Evolutionary conservation across 2,888 invertebrate species (phyloP), one percentile per base, ranked within the genome.

Genomic region (Oligia latruncula): DNA sequence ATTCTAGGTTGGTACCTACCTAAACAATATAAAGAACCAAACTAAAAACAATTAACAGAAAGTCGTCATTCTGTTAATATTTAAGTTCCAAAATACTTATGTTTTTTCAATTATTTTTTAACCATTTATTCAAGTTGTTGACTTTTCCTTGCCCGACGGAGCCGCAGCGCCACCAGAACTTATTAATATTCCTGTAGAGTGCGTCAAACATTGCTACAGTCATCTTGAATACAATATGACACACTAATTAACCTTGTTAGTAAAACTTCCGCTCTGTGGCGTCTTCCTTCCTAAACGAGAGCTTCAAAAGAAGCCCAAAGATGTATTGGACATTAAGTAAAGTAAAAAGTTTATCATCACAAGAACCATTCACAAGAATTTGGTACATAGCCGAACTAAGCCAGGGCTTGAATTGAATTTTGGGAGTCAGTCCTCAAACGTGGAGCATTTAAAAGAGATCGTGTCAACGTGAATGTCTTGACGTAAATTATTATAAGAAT

Each of bases 241-340:
- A 60, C 62, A 46, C 4, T 70, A 35, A 84, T 79, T 79, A 71
- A 29, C 73, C 81, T 85, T 85, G 67, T 11, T 23, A 11, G 49
- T 23, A 20, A 35, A n/a, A 15, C 67, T 81, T 82, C 81, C 85
- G 80, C 23, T 67, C 46, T 20, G 8, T 20, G 2, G 46, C 17
- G 15, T 46, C 52, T 81, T 55, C 40, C 65, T 79, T 6, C 8
- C 2, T 46, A 74, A 77, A 8, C 49, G 17, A 60, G 40, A 67
- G 20, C 23, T 43, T 80, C 2, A 20, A 43, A 58, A 35, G 13
- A 23, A 66, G 35, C 6, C 3, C 17, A 64, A 64, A 64, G 1
- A 35, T 17, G 17, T 15, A 29, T 58, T 58, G 29, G 0, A 29
- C 62, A n/a, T n/a, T n/a, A 29, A 15, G n/a, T 55, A 20, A 8